Percentiles rank a stretch among this genome's conserved stretches.
Conservation (phyloP, 2,113 vertebrate species). For the Psephotus haematonotus region DNA sequence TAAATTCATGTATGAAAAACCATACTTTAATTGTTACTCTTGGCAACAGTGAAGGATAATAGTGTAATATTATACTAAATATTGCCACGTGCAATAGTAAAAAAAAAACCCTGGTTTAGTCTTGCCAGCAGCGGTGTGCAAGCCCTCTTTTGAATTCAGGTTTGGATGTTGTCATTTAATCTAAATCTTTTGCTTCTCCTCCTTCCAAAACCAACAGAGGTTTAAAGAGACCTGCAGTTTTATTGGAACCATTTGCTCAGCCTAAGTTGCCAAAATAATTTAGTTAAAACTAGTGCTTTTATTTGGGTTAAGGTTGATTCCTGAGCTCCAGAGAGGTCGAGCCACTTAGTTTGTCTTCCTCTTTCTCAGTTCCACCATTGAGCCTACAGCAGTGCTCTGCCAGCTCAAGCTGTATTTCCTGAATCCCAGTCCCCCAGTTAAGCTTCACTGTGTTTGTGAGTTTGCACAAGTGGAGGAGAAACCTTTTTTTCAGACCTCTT, state of each 20-base stretch:
- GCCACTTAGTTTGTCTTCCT: slow-evolving; percentile 30
- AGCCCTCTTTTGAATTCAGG: slow-evolving; percentile 51
- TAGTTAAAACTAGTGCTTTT: slow-evolving; percentile 72
- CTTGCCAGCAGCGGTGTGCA: slow-evolving; percentile 57
- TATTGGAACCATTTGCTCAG: slow-evolving; percentile 77
- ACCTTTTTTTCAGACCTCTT: background rate
- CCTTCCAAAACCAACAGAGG: slow-evolving; percentile 74
- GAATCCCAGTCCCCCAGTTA: background rate
- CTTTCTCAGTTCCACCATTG: slow-evolving; percentile 1
- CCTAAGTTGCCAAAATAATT: slow-evolving; percentile 69
- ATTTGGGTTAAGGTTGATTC: slow-evolving; percentile 74
- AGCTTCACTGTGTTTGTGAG: background rate
- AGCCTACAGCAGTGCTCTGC: background rate
- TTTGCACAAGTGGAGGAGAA: background rate
- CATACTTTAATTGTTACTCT: slow-evolving; percentile 73
- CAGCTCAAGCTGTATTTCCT: background rate
- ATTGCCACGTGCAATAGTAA: slow-evolving; percentile 74
- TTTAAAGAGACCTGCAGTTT: slow-evolving; percentile 69
- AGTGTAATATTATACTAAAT: slow-evolving; percentile 77
- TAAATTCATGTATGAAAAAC: slow-evolving; percentile 70
- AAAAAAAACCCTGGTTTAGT: background rate
- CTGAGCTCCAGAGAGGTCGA: slow-evolving; percentile 56
- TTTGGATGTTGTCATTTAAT: slow-evolving; percentile 65
- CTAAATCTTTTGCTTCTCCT: slow-evolving; percentile 64
- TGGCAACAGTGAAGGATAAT: slow-evolving; percentile 63